phyloP scores from a whole-genome alignment of 2,113 vertebrate genomes.

The Corythoichthys haematopterus region DNA sequence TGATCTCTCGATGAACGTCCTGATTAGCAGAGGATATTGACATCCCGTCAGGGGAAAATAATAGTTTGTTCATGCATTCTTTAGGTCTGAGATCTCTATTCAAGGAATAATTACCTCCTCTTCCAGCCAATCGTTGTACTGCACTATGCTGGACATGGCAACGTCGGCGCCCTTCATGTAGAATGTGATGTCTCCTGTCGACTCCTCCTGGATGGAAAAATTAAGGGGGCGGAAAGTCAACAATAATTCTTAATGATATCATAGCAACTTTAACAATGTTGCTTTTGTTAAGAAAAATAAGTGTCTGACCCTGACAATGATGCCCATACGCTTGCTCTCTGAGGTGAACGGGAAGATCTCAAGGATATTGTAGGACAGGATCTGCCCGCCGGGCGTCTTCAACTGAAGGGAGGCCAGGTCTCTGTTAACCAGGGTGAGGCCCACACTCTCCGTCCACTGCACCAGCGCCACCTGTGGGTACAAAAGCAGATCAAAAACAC shows the following conservation, averaged over 20 bases:
- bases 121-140: slow-evolving; percentile 97
- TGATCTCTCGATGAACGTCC: slow-evolving; percentile 35
- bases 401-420: slow-evolving; percentile 92
- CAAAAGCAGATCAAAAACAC: background rate
- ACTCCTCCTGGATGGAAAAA: slow-evolving; percentile 78
- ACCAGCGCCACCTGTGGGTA: slow-evolving; percentile 83
- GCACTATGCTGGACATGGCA: slow-evolving; percentile 93
- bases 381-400: slow-evolving; percentile 87
- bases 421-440: slow-evolving; percentile 89
- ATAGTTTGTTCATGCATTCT: background rate
- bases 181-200: slow-evolving; percentile 90
- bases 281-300: background rate
- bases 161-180: slow-evolving; percentile 97
- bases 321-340: slow-evolving; percentile 96
- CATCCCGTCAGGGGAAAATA: background rate
- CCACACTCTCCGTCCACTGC: slow-evolving; percentile 92
- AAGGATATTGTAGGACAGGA: slow-evolving; percentile 87
- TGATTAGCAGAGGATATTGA: slow-evolving; percentile 21
- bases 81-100: background rate
- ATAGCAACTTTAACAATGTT: background rate
- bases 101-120: slow-evolving; percentile 80
- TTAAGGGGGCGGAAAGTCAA: too few relatives aligned
- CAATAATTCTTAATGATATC: too few relatives aligned
- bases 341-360: slow-evolving; percentile 83
- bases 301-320: slow-evolving; percentile 84